Evolutionary conservation across 2,113 vertebrate genomes (phyloP), one percentile per base, ranked within the genome.

Genomic region (Tangachromis dhanisi): DNA sequence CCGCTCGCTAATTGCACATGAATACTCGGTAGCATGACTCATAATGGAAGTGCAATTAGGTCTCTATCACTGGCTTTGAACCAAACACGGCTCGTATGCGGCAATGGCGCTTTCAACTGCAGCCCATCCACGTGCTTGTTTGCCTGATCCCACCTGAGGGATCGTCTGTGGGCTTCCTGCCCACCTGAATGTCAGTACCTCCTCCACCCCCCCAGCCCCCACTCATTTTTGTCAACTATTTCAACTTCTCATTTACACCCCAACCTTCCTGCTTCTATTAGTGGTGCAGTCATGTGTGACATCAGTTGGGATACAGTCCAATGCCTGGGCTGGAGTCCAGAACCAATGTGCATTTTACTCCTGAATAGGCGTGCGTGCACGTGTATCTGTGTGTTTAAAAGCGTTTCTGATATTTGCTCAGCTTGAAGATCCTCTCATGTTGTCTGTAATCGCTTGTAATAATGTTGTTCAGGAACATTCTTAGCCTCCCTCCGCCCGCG

Each of bases 21-120:
- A 96, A 95, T 91, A 90, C 92, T 89, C 85, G 71, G 84, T 53
- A 79, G 87, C 71, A 81, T 93, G 94, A 96, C 90, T 96, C 94
- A 94, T 85, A 90, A 90, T 88, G 86, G 93, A 94, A 92, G 86
- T 83, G 86, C 92, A 95, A 94, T 95, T 94, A 95, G 86, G 85
- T 53, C 40, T 88, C 80, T 71, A 83, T 93, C 88, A 86, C 80
- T 93, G 93, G 85, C 83, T 91, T 89, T 86, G 86, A 81, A 80
- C 76, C 91, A 94, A 92, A 89, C 31, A 14, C 17, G 79, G 87
- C 86, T 93, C 54, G 86, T 85, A 81, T 71, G 88, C 83, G 76
- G 80, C 55, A n/a, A 85, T 42, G 90, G 80, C 49, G 71, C 83
- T 83, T 84, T 88, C 81, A 80, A 93, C 90, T 92, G 86, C 91